Base-by-base conservation (phyloP, 2,113 vertebrate species). In the Fregetta grallaria region DNA sequence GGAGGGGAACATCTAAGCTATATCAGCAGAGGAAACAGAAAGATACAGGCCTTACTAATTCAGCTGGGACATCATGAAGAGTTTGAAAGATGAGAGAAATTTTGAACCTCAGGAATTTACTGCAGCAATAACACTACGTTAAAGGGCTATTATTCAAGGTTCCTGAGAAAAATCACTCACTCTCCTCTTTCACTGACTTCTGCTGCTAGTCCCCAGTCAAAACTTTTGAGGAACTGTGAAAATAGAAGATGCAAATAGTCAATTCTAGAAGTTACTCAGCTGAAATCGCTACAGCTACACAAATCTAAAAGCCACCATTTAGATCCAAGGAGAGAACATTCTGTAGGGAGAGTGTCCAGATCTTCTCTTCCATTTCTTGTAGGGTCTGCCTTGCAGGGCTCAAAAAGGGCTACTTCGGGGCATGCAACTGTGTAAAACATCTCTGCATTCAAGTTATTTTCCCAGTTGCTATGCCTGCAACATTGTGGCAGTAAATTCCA, bases 11-110 rank as follows among this genome's bases (percentile, higher is more conserved):
- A 25, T 17, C 49, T 81, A 45, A 67, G 27, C 19, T 81, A 1
- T 42, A 36, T 50, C 42, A 84, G 25, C 16, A 91, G 34, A 87
- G 20, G 29, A 86, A 92, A 49, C 13, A 87, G 52, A 75, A 77
- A 65, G 29, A 91, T 56, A 38, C 1, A 80, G 53, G 36, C 26
- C 34, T 88, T 34, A 9, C 20, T 74, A 78, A 74, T 92, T 91
- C 68, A 96, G 13, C 47, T 88, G 63, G 23, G 30, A 74, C 34
- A 80, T 88, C 59, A 81, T 20, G 11, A 62, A 59, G 25, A 67
- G 30, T 92, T 84, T 93, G 74, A 95, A 96, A 91, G 27, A 84
- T 66, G 11, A 79, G 38, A 63, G 56, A 80, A 74, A 81, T 89
- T 63, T 72, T 84, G 68, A 77, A 90, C 18, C 32, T 86, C 3